Base-by-base conservation (phyloP, 1,140 invertebrate species). In the Drosophila simulans region DNA sequence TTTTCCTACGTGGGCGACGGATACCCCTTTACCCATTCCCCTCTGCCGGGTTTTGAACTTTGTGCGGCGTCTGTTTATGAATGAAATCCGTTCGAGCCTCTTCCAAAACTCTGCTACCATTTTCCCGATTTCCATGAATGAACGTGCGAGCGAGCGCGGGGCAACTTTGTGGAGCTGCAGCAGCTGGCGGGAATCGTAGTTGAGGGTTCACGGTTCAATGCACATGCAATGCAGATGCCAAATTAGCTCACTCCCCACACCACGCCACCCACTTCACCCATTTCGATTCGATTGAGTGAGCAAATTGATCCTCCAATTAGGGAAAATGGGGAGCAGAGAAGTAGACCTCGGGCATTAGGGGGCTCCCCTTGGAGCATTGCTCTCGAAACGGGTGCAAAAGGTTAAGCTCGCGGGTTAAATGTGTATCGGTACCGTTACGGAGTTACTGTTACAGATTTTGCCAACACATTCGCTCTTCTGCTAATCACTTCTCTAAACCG, bases 401-500 rank as follows among this genome's bases (percentile, higher is more conserved):
- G 64, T 70, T 49, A 49, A 25, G 34, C 42, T 54, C 4, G 10
- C n/a, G 27, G 15, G 48, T 51, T 51, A 20, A 43, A 20, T 34
- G 62, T 64, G 62, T 48, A 15, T 34, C 17, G 17, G 22, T 17
- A 39, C 60, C 60, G 60, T 65, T 46, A 31, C 34, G 31, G 20
- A 39, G 43, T 51, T 39, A 76, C 60, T 56, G 48, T 76, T 75
- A 76, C 27, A 27, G 27, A 40, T 73, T 54, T 51, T 46, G 69
- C 71, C 49, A 54, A 35, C 31, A 68, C 17, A 35, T 42, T 70
- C 20, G 66, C 17, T 71, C 51, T 74, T 75, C 58, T 22, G 53
- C 73, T 72, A 86, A 85, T 86, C 72, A 81, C 64, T 77, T 60
- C 43, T 68, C 52, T 77, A 69, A 77, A 85, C 77, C 79, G 72